Percentiles rank a stretch among this genome's conserved stretches.
These are phyloP conservation scores for Catalaphyllia jardinei DNA, from an alignment of 64 coral and sea anemone genomes.

Conservation along the genomic window DNA sequence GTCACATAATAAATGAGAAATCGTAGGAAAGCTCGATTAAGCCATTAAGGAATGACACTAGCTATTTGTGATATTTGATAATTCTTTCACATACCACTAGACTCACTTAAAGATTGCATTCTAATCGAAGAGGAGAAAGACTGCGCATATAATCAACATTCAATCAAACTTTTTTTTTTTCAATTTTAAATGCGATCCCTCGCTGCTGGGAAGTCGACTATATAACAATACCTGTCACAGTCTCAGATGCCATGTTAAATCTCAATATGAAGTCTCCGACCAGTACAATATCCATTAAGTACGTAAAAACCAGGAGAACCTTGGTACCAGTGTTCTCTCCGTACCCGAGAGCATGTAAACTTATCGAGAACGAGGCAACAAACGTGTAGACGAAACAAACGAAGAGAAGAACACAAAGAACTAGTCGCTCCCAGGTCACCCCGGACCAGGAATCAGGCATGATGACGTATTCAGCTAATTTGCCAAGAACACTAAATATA, in stretches of 20 bases:
- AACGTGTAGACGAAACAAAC: conserved; percentile 83
- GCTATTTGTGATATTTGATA: too few relatives aligned
- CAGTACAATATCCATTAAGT: conserved; percentile 67
- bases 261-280: conserved; percentile 68
- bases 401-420: conserved; percentile 32
- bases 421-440: conserved; percentile 55
- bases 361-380: conserved; percentile 74
- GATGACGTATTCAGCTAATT: conserved; percentile 56
- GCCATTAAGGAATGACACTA: too few relatives aligned
- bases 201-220: too few relatives aligned
- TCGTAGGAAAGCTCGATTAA: too few relatives aligned
- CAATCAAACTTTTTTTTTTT: too few relatives aligned
- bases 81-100: too few relatives aligned
- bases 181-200: too few relatives aligned
- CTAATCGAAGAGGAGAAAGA: too few relatives aligned
- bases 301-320: conserved; percentile 51
- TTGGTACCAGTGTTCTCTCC: conserved; percentile 29
- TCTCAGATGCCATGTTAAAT: conserved; percentile 78
- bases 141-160: too few relatives aligned
- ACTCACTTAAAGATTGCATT: too few relatives aligned
- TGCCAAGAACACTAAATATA: conserved; percentile 11
- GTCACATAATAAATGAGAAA: too few relatives aligned
- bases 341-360: conserved; percentile 71
- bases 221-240: conserved; percentile 36
- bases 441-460: conserved; percentile 61